Base-by-base conservation (phyloP, 2,888 invertebrate species). In the Latrodectus elegans region DNA sequence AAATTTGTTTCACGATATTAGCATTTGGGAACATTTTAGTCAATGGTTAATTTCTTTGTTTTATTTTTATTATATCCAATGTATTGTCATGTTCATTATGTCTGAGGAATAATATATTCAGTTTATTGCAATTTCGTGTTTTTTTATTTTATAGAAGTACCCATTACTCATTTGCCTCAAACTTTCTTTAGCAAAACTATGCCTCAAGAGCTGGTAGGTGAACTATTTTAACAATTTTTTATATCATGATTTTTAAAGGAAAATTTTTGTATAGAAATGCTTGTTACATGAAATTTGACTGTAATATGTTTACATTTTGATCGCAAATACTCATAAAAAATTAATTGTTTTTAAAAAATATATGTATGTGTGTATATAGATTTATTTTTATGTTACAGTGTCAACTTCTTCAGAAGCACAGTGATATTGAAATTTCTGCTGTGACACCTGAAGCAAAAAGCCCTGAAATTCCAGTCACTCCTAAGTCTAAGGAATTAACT, bases 81-180 rank as follows among this genome's bases (percentile, higher is more conserved):
- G 38, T 38, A 38, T 38, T 38, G 38, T 38, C 6, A 38, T 38
- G 6, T 6, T 38, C 4, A 22, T 1, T 22, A 2, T 38, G 6
- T 38, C 4, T 38, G 38, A 38, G 1, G 4, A 38, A 38, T 38
- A 6, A 38, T 38, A 6, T 38, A 38, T 38, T 38, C 38, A 3
- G 38, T 38, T 38, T 14, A 15, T 55, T 55, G 55, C 6, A 60
- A 60, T 38, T 38, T 38, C 38, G 4, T 38, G 4, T 38, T 38
- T 38, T n/a, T 55, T 55, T 10, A 17, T 15, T 49, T 70, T 73
- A 8, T 38, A 86, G 85, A 86, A 80, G 76, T 80, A n/a, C 85
- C 85, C 11, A 86, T 86, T 51, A 80, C 80, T 10, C 75, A 86
- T 49, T 80, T 80, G 52, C 85, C 85, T 17, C 70, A 68, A 22